Percentiles rank a stretch among this genome's conserved stretches.
These are phyloP conservation scores for Fragum sueziense DNA, from an alignment of 2,888 invertebrate species.

Conservation along the genomic window DNA sequence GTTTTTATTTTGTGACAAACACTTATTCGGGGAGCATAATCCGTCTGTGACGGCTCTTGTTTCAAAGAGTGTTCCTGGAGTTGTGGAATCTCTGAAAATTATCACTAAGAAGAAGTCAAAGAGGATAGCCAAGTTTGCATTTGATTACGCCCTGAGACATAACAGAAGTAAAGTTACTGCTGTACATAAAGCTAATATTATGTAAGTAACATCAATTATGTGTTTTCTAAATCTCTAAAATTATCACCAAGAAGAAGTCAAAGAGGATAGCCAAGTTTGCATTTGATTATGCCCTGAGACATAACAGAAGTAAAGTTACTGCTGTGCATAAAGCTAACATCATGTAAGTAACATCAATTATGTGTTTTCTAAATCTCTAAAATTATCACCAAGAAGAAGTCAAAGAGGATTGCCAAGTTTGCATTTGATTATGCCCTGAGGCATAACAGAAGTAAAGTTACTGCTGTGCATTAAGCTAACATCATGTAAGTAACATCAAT, in stretches of 20 bases:
- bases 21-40: too few relatives aligned
- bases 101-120: constrained; percentile 95
- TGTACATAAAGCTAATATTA: constrained; percentile 99
- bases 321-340: constrained; percentile 99
- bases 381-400: constrained; percentile 97
- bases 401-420: constrained; percentile 98
- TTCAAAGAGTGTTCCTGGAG: constrained; percentile 86
- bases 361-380: constrained; percentile 98
- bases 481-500: constrained; percentile 92
- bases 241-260: constrained; percentile 95
- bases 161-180: constrained; percentile 98
- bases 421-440: constrained; percentile 99
- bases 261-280: constrained; percentile 99
- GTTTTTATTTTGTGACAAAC: too few relatives aligned
- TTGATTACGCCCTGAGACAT: constrained; percentile 97
- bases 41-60: too few relatives aligned
- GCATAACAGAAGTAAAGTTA: constrained; percentile 96
- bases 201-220: too few relatives aligned
- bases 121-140: constrained; percentile 99
- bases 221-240: constrained; percentile 99
- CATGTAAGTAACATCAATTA: too few relatives aligned
- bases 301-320: constrained; percentile 97
- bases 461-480: constrained; percentile 99
- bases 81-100: constrained; percentile 98
- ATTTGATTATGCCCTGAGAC: constrained; percentile 98